phyloP scores from a whole-genome alignment of 2,797 vertebrate species.

The Crocodylus rhombifer region DNA sequence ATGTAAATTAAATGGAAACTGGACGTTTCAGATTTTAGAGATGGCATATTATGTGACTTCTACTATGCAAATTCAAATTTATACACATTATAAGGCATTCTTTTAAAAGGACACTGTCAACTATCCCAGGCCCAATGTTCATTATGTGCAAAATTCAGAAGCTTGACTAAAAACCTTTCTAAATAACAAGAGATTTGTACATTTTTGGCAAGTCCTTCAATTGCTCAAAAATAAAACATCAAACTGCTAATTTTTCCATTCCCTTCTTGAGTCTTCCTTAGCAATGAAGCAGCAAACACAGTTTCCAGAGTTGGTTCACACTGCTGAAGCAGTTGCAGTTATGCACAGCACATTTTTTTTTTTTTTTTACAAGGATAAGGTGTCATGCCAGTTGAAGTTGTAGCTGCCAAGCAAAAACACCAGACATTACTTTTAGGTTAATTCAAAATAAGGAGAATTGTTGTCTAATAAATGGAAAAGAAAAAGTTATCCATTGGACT shows the following conservation, averaged over 20 bases:
- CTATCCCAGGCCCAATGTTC: rapidly evolving
- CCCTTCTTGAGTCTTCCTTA: not conserved
- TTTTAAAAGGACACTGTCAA: not conserved
- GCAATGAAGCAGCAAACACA: not conserved
- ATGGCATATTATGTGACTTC: not conserved
- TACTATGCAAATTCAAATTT: not conserved
- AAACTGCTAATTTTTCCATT: not conserved
- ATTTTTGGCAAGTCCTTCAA: not conserved
- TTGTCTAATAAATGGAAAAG: not conserved
- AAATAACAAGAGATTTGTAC: not conserved
- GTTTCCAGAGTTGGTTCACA: not conserved
- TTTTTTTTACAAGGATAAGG: not conserved
- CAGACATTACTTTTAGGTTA: not conserved
- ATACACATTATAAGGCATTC: not conserved
- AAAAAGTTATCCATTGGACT: not conserved
- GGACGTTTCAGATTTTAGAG: not conserved
- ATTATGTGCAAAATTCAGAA: not conserved
- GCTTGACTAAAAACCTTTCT: not conserved
- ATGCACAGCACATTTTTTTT: not conserved
- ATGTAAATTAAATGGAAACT: not conserved
- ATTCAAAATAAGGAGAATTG: not conserved
- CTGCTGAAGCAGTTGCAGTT: not conserved
- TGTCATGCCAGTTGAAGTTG: not conserved
- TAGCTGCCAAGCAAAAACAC: not conserved
- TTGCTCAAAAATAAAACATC: not conserved